These are phyloP conservation scores for Coregonus sp. DNA, from an alignment of 2,797 vertebrate species.

Conservation along the genomic window DNA sequence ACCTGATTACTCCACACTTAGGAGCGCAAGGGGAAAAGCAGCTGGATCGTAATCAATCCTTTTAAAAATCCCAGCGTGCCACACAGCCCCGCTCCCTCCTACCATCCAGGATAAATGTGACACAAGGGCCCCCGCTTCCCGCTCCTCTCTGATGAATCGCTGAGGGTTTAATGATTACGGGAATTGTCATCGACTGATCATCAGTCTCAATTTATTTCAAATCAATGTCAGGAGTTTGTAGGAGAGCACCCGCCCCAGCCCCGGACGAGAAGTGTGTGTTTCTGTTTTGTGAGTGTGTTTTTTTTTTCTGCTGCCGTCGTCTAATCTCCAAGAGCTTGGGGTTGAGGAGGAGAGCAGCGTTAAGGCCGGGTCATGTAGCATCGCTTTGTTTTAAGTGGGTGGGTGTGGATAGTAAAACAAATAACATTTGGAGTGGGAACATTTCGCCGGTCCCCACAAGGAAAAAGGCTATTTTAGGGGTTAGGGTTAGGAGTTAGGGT, in stretches of 20 bases:
- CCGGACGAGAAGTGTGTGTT: neutral
- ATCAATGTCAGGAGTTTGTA: slow-evolving; percentile 69
- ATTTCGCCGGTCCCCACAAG: too few relatives aligned
- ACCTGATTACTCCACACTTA: slow-evolving; percentile 17
- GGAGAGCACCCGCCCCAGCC: neutral
- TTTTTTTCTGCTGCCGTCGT: neutral
- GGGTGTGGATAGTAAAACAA: neutral
- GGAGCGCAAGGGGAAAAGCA: slow-evolving; percentile 4
- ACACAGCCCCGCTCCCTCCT: neutral
- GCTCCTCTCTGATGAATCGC: slow-evolving; percentile 41
- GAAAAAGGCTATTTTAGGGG: too few relatives aligned
- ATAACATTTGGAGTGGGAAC: too few relatives aligned
- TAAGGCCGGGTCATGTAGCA: slow-evolving; percentile 10
- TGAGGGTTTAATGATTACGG: slow-evolving; percentile 71
- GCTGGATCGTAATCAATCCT: slow-evolving; percentile 19
- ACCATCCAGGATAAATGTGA: slow-evolving; percentile 23
- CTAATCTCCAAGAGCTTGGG: neutral
- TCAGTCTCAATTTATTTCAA: slow-evolving; percentile 83
- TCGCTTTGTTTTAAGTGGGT: neutral
- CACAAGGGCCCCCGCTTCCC: slow-evolving; percentile 72
- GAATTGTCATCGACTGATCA: slow-evolving; percentile 79
- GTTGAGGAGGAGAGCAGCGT: slow-evolving; percentile 6
- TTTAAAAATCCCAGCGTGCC: slow-evolving; percentile 8
- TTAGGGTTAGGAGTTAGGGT: too few relatives aligned
- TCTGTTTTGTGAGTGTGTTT: neutral